phyloP scores from a whole-genome alignment of 2,797 vertebrate species.

The Enteromius radiatus region DNA sequence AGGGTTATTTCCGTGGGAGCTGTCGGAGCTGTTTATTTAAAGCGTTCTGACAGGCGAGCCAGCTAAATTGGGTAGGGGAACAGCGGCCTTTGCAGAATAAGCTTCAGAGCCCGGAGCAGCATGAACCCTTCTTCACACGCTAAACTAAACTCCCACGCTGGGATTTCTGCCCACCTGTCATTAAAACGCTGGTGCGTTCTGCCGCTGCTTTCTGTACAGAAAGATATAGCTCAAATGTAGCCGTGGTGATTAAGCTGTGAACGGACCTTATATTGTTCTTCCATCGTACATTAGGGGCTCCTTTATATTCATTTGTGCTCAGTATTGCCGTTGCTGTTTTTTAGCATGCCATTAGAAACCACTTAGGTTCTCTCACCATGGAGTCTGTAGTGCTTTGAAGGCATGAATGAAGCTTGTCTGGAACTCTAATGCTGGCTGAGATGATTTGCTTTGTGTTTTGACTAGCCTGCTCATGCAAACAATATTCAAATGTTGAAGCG shows the following conservation, averaged over 20 bases:
- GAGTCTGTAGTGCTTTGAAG: conserved; percentile 31
- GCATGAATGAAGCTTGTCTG: conserved; percentile 14
- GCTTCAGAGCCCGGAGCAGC: conserved; percentile 25
- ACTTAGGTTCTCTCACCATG: background rate
- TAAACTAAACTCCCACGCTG: conserved; percentile 48
- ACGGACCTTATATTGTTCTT: background rate
- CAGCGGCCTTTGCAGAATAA: conserved; percentile 45
- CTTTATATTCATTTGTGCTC: conserved; percentile 31
- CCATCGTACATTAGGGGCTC: background rate
- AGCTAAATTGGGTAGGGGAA: conserved; percentile 54
- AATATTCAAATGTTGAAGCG: conserved; percentile 24
- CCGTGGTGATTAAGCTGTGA: background rate
- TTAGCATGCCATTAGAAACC: conserved; percentile 1
- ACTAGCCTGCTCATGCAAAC: conserved; percentile 40
- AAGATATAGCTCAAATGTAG: background rate
- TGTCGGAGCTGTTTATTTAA: conserved; percentile 55
- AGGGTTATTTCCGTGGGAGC: conserved; percentile 51
- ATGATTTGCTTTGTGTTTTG: conserved; percentile 41
- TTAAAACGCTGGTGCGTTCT: conserved; percentile 30
- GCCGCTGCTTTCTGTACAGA: conserved; percentile 13
- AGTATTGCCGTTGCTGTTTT: background rate
- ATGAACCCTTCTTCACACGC: conserved; percentile 35
- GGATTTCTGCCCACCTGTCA: conserved; percentile 54
- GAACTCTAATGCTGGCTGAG: conserved; percentile 25
- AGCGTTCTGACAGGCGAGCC: conserved; percentile 48